phyloP scores from a whole-genome alignment of 2,797 vertebrate species.

The Acipenser transmontanus region DNA sequence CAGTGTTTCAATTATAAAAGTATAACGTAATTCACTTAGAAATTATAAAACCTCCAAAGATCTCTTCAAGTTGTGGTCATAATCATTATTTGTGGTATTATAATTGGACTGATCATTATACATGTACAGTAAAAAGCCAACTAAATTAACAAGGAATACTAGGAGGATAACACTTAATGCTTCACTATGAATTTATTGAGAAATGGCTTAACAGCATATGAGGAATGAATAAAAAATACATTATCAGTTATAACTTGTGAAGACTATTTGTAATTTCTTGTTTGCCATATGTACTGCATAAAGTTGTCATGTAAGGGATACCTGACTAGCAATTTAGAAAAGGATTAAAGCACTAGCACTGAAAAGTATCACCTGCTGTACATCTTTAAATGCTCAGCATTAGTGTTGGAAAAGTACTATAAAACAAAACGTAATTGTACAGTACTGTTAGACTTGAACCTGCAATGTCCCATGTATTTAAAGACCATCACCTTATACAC shows the following conservation, averaged over 20 bases:
- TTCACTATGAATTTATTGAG: neutral
- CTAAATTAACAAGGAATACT: neutral
- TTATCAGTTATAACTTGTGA: constrained; percentile 5
- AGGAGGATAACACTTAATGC: neutral
- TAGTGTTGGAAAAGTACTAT: neutral
- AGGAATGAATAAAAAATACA: constrained; percentile 2
- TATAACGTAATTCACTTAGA: too few relatives aligned
- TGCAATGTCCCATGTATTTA: too few relatives aligned
- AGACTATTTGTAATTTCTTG: constrained; percentile 4
- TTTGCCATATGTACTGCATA: constrained; percentile 3
- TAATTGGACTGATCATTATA: neutral
- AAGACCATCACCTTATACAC: too few relatives aligned
- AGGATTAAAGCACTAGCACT: too few relatives aligned
- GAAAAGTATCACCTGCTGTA: too few relatives aligned
- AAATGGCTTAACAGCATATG: neutral
- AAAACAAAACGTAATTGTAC: neutral
- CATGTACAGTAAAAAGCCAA: neutral
- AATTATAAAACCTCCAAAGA: too few relatives aligned
- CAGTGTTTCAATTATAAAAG: too few relatives aligned
- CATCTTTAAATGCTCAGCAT: neutral
- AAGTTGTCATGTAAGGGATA: neutral
- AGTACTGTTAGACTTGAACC: too few relatives aligned
- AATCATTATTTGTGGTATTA: neutral
- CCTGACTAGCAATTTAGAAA: neutral
- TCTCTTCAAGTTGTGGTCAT: too few relatives aligned